phyloP scores from a whole-genome alignment of 2,113 vertebrate species.

The Pygoscelis adeliae region DNA sequence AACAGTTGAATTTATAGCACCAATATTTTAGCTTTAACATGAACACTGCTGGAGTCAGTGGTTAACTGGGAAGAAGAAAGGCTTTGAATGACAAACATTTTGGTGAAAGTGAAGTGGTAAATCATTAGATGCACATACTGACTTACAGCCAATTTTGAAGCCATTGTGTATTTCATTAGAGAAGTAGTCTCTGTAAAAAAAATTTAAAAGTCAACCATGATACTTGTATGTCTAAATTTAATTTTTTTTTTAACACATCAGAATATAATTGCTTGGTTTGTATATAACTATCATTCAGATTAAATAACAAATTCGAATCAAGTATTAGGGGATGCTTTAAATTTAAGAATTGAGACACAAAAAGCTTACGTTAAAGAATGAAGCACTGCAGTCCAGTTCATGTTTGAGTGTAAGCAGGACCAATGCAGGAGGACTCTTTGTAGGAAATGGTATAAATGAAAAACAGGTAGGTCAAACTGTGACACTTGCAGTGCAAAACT shows the following conservation, averaged over 20 bases:
- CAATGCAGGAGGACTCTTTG: background rate
- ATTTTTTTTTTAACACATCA: background rate
- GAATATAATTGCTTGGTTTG: constrained; percentile 30
- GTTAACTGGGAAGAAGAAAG: constrained; percentile 1
- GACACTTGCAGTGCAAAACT: constrained; percentile 77
- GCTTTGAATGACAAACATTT: background rate
- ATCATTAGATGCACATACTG: background rate
- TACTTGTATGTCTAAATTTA: background rate
- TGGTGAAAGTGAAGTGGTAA: constrained; percentile 27
- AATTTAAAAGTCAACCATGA: background rate
- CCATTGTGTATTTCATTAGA: background rate
- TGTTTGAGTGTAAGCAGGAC: constrained; percentile 11
- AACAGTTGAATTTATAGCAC: constrained; percentile 70
- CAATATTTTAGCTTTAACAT: constrained; percentile 54
- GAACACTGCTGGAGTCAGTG: constrained; percentile 31
- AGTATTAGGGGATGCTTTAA: background rate
- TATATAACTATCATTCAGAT: constrained; percentile 16
- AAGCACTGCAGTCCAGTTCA: constrained; percentile 54
- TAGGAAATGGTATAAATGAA: constrained; percentile 50
- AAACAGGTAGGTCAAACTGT: constrained; percentile 62
- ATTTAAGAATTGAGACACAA: constrained; percentile 22
- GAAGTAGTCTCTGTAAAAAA: background rate
- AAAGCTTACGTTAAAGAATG: constrained; percentile 53
- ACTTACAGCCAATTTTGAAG: constrained; percentile 30
- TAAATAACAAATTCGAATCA: constrained; percentile 29